Evolutionary conservation across 2,797 vertebrate species (phyloP).

Genomic region (Todus mexicanus): DNA sequence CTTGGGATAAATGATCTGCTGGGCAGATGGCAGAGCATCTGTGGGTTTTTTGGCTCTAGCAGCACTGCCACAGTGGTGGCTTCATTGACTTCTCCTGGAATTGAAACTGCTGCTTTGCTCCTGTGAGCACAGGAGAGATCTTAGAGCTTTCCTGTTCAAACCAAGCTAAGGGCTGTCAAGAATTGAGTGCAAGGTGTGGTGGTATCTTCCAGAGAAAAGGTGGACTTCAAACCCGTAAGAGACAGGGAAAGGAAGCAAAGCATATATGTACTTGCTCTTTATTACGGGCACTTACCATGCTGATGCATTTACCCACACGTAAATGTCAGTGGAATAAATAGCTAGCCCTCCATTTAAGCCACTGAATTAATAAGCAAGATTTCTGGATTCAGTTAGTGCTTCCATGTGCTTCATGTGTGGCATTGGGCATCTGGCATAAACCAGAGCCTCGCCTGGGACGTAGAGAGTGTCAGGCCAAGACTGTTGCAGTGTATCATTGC

Average conservation of each 20-base stretch:
- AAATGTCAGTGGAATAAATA: background rate
- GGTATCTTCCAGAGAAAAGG: background rate
- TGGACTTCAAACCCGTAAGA: background rate
- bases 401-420: background rate
- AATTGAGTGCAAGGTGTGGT: background rate
- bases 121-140: background rate
- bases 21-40: background rate
- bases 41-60: background rate
- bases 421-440: background rate
- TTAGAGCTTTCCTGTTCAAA: background rate
- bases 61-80: background rate
- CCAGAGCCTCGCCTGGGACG: background rate
- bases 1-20: background rate
- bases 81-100: background rate
- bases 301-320: background rate
- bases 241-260: background rate
- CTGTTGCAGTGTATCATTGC: fast-evolving
- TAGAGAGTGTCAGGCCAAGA: background rate
- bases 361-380: background rate
- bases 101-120: background rate
- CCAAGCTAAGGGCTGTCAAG: background rate
- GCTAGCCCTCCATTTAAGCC: background rate
- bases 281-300: too few relatives aligned
- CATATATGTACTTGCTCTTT: fast-evolving
- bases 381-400: background rate